Evolutionary conservation across 2,113 vertebrate genomes (phyloP), one percentile per base, ranked within the genome.

Genomic region (Alouatta palliata): DNA sequence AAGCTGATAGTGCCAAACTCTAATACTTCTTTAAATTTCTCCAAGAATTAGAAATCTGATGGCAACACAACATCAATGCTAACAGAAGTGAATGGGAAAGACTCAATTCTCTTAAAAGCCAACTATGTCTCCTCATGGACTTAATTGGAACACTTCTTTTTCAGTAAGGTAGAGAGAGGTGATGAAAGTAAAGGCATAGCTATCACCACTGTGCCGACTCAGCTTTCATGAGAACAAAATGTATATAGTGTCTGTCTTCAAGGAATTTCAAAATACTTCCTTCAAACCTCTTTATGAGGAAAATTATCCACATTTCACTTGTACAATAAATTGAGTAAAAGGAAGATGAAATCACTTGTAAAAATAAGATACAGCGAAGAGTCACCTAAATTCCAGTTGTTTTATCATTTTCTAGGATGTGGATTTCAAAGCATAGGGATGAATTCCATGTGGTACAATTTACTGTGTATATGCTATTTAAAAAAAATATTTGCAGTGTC

Each of bases 51-150:
- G 32, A 47, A 90, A 91, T 68, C 45, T 80, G 76, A 87, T 56
- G 11, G 66, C 61, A 21, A 64, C 71, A 89, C 61, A 52, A 85
- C 94, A 40, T 91, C 30, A 76, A 6, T 45, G 43, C 58, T 79
- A 77, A 92, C 7, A 89, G 75, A 96, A 96, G 49, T 43, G n/a
- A 89, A 90, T 35, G 30, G 4, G 58, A 56, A 88, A 94, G 47
- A 91, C 30, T 21, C 47, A 70, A 14, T 61, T 93, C n/a, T 97
- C 20, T 77, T 93, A 54, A 91, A 91, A 96, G 73, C 7, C 87
- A 92, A 90, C 70, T 11, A 89, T 10, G 37, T 16, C 37, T 71
- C 88, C 43, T 71, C 1, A 0, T 92, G 82, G 45, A 52, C 76
- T 64, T 76, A 79, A 68, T 1, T 17, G 16, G 75, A 73, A 70